phyloP scores from a whole-genome alignment of 2,113 vertebrate genomes.

The Callaeas wilsoni region DNA sequence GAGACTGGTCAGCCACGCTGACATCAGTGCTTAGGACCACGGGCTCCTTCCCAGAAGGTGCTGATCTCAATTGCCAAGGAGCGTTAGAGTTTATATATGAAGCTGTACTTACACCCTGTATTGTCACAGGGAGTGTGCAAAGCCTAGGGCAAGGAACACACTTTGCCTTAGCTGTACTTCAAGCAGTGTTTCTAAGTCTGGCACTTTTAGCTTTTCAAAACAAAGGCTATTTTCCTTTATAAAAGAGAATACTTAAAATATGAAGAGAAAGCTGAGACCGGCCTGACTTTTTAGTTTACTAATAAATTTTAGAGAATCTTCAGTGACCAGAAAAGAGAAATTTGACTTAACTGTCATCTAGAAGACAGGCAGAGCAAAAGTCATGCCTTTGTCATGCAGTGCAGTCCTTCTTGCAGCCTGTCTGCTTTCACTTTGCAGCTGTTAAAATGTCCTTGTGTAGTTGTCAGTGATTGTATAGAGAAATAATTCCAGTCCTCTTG shows the following conservation, averaged over 20 bases:
- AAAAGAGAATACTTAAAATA: not conserved
- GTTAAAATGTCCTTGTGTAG: not conserved
- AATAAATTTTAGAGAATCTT: not conserved
- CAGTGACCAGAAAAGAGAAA: not conserved
- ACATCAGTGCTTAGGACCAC: not conserved
- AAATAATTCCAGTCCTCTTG: not conserved
- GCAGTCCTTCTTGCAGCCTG: not conserved
- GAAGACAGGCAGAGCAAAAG: not conserved
- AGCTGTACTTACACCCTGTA: not conserved
- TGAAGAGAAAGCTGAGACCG: not conserved
- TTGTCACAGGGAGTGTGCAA: not conserved
- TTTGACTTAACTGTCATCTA: not conserved
- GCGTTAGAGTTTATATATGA: rapidly evolving
- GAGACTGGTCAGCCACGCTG: not conserved
- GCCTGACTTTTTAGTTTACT: not conserved
- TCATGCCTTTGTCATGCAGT: not conserved
- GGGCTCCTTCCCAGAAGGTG: not conserved
- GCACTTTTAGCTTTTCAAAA: not conserved
- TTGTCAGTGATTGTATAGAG: not conserved
- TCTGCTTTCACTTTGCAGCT: not conserved
- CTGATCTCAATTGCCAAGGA: not conserved
- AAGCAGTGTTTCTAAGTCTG: not conserved
- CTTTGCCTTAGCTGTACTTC: not conserved
- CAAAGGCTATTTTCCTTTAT: not conserved
- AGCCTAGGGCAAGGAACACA: not conserved